A percentile compares a stretch with the other conserved stretches of the same genome.
Conservation (phyloP, 2,797 vertebrate genomes). For the Eurystomus glaucurus region DNA sequence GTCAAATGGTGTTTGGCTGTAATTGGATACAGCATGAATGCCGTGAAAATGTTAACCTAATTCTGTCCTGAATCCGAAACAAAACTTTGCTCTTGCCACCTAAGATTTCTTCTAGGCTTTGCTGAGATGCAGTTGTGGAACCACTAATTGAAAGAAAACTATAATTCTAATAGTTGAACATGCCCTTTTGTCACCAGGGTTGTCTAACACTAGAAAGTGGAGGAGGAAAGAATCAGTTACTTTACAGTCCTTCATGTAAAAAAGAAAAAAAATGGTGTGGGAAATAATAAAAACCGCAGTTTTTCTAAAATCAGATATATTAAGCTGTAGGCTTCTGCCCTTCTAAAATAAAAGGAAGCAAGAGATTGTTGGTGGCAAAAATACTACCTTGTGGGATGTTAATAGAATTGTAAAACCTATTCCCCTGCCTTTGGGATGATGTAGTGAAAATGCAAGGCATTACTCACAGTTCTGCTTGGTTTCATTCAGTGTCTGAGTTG, state of each 20-base stretch:
- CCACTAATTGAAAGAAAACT: not conserved
- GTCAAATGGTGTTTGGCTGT: constrained; percentile 1
- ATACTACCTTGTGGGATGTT: constrained; percentile 13
- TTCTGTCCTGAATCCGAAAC: not conserved
- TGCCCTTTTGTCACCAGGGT: not conserved
- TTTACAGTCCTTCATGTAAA: not conserved
- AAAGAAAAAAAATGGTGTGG: not conserved
- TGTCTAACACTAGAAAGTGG: not conserved
- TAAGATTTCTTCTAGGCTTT: constrained; percentile 9
- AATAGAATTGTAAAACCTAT: constrained; percentile 13
- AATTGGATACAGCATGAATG: not conserved
- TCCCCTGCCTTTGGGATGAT: not conserved
- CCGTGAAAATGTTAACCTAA: not conserved
- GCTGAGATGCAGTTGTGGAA: not conserved
- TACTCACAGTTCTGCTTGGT: constrained; percentile 42
- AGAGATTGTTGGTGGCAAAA: not conserved
- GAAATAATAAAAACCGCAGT: not conserved
- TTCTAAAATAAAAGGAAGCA: constrained; percentile 24
- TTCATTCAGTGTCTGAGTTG: constrained; percentile 24
- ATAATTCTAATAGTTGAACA: not conserved
- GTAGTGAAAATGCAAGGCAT: constrained; percentile 4
- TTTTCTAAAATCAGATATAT: not conserved
- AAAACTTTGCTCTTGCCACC: not conserved
- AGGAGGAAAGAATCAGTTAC: not conserved
- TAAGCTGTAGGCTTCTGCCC: not conserved